Evolutionary conservation across 2,888 invertebrate genomes (phyloP), one percentile per base, ranked within the genome.

Genomic region (Strigamia transsilvanica): DNA sequence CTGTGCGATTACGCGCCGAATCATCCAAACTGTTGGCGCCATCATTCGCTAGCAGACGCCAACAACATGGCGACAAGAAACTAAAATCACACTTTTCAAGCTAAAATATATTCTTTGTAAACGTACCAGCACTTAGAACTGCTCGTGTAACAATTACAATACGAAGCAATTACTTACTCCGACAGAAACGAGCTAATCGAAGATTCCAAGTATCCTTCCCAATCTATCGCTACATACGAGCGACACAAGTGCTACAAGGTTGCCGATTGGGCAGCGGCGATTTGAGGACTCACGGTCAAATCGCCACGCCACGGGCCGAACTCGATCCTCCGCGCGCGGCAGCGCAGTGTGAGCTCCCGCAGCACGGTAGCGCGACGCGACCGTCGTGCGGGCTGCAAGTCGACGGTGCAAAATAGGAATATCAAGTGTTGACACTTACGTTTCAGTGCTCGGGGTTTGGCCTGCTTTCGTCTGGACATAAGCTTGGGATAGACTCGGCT

Each of bases 401-500:
- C 61, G 61, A 21, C 6, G 12, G 61, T 77, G 61, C 21, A 10
- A 38, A 38, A 38, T 38, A 38, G 38, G 10, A 51, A 18, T 51
- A 18, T 18, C 32, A 15, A 73, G 73, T 73, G 61, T 32, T 73
- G 21, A 38, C 80, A 90, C 92, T 92, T 89, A 92, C 92, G 90
- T 90, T 92, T 92, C 84, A 92, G 89, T 84, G 92, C 91, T 86
- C 92, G 90, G 84, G 93, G 93, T 86, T 92, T 92, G 77, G 92
- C 92, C 87, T 93, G 93, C 88, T 93, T 93, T 86, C 92, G 90
- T 85, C 93, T 90, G 85, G 93, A 92, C 93, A 93, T 87, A 86
- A 86, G 56, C 56, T 41, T 38, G n/a, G 66, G 81, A 34, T 51
- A 23, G 80, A 23, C 77, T 42, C 32, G 32, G 77, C 78, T 23